A percentile compares a stretch with the other conserved stretches of the same genome.
Evolutionary conservation across 2,797 vertebrate genomes (phyloP).

Genomic region (Syngnathus rostellatus): DNA sequence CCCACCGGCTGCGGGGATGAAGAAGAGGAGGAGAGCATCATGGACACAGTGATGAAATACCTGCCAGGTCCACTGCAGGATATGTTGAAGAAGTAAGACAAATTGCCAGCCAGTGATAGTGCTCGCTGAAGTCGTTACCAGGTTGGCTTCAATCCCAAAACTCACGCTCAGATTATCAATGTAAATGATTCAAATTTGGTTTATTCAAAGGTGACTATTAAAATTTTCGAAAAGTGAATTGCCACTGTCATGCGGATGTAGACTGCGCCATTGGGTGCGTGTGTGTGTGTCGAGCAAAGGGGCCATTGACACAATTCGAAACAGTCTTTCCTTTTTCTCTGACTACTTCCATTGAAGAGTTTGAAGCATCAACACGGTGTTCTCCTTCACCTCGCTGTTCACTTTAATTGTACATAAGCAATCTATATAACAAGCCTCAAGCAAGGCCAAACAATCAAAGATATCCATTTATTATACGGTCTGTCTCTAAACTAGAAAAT

Average conservation of each 20-base stretch:
- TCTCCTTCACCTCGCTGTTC: conserved; percentile 34
- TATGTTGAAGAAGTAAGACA: conserved; percentile 92
- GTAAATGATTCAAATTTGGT: conserved; percentile 5
- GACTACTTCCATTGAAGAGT: conserved; percentile 40
- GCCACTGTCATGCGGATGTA: conserved; percentile 30
- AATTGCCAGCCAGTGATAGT: conserved; percentile 29
- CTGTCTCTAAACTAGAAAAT: conserved; percentile 48
- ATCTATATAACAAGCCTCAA: conserved; percentile 36
- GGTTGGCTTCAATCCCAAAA: conserved; percentile 37
- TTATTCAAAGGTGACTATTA: conserved; percentile 1
- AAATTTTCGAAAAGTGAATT: conserved; percentile 8
- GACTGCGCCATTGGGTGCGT: conserved; percentile 9
- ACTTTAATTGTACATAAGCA: conserved; percentile 64
- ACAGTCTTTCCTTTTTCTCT: conserved; percentile 44
- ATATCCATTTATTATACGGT: conserved; percentile 48
- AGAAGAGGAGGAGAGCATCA: conserved; percentile 90
- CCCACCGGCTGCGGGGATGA: conserved; percentile 93
- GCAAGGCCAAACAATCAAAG: conserved; percentile 58
- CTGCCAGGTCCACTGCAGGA: conserved; percentile 96
- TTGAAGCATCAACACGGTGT: conserved; percentile 20
- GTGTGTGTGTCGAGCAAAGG: conserved; percentile 23
- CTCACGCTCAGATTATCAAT: conserved; percentile 22
- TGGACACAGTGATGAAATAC: conserved; percentile 98
- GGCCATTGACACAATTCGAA: conserved; percentile 32
- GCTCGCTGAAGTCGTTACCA: conserved; percentile 36